Percentiles rank a stretch among this genome's conserved stretches.
Evolutionary conservation across 2,797 vertebrate genomes (phyloP).

Genomic region (Xenentodon cancila): DNA sequence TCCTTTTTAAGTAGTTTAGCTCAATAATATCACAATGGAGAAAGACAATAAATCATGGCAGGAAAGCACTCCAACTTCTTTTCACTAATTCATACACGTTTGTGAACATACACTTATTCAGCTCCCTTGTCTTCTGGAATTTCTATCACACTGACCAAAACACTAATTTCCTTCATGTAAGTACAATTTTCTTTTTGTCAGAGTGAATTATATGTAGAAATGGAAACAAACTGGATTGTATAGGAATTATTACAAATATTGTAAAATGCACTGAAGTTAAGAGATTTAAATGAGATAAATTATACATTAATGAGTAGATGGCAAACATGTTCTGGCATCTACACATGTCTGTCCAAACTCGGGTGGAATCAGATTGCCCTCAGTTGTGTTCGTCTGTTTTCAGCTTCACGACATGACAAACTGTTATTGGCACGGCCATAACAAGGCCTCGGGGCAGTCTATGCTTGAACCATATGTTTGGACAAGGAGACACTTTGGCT

Average conservation of each 20-base stretch:
- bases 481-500: constrained; percentile 76
- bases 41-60: constrained; percentile 69
- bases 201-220: constrained; percentile 14
- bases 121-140: constrained; percentile 27
- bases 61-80: constrained; percentile 50
- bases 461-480: constrained; percentile 82
- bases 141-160: constrained; percentile 36
- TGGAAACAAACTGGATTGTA: constrained; percentile 17
- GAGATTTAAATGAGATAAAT: constrained; percentile 35
- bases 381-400: constrained; percentile 80
- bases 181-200: constrained; percentile 26
- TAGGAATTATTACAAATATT: constrained; percentile 29
- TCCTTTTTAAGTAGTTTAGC: constrained; percentile 78
- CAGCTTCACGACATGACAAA: constrained; percentile 79
- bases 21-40: constrained; percentile 81
- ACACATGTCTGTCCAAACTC: constrained; percentile 59
- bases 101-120: constrained; percentile 16
- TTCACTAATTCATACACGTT: constrained; percentile 22
- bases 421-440: constrained; percentile 82
- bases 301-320: constrained; percentile 49
- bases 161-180: constrained; percentile 35
- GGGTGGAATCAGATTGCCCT: constrained; percentile 74
- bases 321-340: constrained; percentile 47
- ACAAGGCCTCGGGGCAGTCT: constrained; percentile 78
- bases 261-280: constrained; percentile 29